Conservation (phyloP, 2,888 invertebrate genomes). For the Subacronicta megacephala region DNA sequence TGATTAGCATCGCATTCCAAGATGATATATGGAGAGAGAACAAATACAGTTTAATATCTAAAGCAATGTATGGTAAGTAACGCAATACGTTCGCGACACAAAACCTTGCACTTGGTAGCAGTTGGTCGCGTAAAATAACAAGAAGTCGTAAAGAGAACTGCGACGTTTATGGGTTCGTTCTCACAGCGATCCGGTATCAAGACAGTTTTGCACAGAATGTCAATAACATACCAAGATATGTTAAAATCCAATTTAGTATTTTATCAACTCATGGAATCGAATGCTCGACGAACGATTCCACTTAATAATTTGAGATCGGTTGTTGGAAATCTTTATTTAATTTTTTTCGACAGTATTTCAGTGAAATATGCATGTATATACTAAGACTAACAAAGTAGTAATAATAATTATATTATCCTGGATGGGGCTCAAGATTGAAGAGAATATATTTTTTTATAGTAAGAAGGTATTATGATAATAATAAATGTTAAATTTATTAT, state of each 20-base stretch:
- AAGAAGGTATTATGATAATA: no score
- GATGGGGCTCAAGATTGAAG: neutral
- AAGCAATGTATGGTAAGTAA: conserved; percentile 31
- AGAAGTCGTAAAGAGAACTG: conserved; percentile 73
- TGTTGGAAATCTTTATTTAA: no score
- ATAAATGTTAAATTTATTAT: no score
- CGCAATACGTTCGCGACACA: conserved; percentile 35
- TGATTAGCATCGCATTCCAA: no score
- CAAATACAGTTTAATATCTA: neutral
- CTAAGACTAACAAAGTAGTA: no score
- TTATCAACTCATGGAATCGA: conserved; percentile 15
- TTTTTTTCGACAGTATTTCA: no score
- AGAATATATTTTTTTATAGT: no score
- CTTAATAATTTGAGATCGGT: conserved; percentile 4
- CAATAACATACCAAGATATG: conserved; percentile 50
- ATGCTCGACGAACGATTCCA: neutral
- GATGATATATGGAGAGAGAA: no score
- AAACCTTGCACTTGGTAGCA: conserved; percentile 23
- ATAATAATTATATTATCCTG: neutral
- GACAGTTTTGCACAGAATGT: conserved; percentile 64
- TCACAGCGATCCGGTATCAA: conserved; percentile 73
- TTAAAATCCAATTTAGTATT: conserved; percentile 27
- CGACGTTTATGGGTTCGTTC: conserved; percentile 75
- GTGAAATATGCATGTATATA: neutral
- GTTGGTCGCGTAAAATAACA: conserved; percentile 67